Base-by-base conservation (phyloP, 92 coral and sea anemone species). In the Palythoa heliodiscus region DNA sequence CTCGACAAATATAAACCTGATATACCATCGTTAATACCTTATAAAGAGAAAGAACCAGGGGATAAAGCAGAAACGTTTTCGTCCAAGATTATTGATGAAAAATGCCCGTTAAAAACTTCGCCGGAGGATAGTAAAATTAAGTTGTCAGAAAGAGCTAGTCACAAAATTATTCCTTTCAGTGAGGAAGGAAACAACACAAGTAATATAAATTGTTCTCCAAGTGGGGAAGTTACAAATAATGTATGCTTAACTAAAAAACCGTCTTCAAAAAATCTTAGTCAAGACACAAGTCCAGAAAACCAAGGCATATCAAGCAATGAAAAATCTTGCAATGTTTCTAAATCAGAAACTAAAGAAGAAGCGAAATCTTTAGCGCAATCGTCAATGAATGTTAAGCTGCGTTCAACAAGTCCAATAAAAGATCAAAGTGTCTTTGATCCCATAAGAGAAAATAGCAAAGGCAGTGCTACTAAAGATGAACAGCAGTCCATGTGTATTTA, bases 1-100 rank as follows among this genome's bases (percentile, higher is more conserved):
- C 87, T 92, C 16, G 90, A 92, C 66, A 92, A 92, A 54, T 83
- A 64, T 61, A 85, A 87, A 52, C 88, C 92, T 66, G 90, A 89
- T 29, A 12, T 43, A 86, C 66, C 73, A 70, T 38, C 47, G 6
- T 71, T 75, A 39, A 1, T 68, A 5, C 48, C 57, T 17, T 25
- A 47, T 38, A n/a, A 5, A 23, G 54, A 43, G 17, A 38, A 23
- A 53, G 12, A 77, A 52, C 11, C 19, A 9, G 40, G 53, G 60
- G 11, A 22, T 71, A 29, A 29, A 29, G 86, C 61, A 52, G 40
- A 29, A 50, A 80, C 58, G 16, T 29, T 52, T 71, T 39, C 25
- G 4, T 23, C 39, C 11, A n/a, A 72, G 76, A 17, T 3, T 38
- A 24, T 39, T 72, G 55, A 40, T 77, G 50, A 55, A 29, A 60